Base-by-base conservation (phyloP, 2,797 vertebrate genomes). In the Lates japonicus region DNA sequence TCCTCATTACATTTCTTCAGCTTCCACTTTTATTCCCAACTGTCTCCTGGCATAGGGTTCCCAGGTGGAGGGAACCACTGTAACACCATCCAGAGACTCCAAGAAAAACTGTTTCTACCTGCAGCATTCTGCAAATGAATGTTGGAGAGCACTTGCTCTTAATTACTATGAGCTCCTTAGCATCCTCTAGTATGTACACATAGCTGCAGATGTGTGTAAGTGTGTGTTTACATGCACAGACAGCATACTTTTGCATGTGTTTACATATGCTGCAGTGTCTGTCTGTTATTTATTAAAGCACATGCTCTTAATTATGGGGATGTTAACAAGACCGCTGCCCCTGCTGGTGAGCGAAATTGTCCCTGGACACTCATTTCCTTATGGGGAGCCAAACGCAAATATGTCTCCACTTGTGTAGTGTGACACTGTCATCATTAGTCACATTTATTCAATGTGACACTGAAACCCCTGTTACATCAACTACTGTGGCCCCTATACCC, bases 361-460 rank as follows among this genome's bases (percentile, higher is more conserved):
- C 84, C 86, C 82, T 52, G 70, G 84, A 83, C 41, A 35, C 62
- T 77, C n/a, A 25, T 88, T 80, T 87, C 80, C 75, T 81, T 81
- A 57, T 64, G 69, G 80, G 75, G 60, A 68, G 70, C 70, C 80
- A 67, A 81, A 84, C 62, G 12, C 77, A 85, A 90, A 88, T 76
- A 83, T 83, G 85, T 79, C 68, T 74, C 33, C 58, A 66, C 70
- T 74, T 9, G 29, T 84, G 87, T 79, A 60, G 73, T 73, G 68
- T 85, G 87, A 88, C 82, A 87, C 76, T 46, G 58, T 80, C 84
- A 82, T 89, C 86, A 92, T 92, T 91, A 91, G 84, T 90, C 84
- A 88, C 83, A 81, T 88, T 90, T 87, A 91, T 87, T 84, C 82
- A 75, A 48, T 67, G 82, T 90, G 91, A 91, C 86, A 87, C 85